These are phyloP conservation scores for Cynaeus angustus DNA, from an alignment of 2,888 invertebrate genomes.

Conservation along the genomic window DNA sequence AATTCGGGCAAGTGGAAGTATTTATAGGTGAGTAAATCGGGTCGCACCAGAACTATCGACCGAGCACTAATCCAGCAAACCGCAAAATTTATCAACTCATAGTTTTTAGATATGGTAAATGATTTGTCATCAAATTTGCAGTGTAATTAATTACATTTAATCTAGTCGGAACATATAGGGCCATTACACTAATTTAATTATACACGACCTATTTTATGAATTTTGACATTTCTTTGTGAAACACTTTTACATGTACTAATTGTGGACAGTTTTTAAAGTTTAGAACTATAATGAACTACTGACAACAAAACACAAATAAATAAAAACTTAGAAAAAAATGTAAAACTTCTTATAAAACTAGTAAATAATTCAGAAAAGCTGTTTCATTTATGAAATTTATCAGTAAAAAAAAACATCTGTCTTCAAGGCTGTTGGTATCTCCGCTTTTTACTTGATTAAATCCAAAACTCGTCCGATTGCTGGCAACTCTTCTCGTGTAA, in stretches of 20 bases:
- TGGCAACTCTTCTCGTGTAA: constrained; percentile 15
- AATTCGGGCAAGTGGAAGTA: constrained; percentile 27
- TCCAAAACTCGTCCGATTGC: constrained; percentile 15
- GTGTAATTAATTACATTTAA: background rate
- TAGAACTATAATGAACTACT: no score
- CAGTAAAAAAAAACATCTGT: background rate
- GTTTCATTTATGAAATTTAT: no score
- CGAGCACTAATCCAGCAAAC: constrained; percentile 12
- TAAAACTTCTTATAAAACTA: no score
- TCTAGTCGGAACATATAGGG: no score
- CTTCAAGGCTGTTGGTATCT: background rate
- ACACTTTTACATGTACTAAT: no score
- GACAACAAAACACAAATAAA: no score
- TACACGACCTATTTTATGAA: no score
- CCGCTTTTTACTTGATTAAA: constrained; percentile 17
- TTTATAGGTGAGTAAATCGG: constrained; percentile 34
- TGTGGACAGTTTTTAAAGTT: no score
- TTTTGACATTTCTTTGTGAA: no score
- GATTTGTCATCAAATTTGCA: constrained; percentile 19
- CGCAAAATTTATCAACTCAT: constrained; percentile 31
- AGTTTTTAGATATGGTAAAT: constrained; percentile 42
- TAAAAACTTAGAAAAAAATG: no score
- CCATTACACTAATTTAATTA: no score
- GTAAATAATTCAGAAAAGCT: no score
- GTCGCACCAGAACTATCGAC: constrained; percentile 34